These are phyloP conservation scores for Bothrops jararaca DNA, from an alignment of 2,113 vertebrate species.

Conservation along the genomic window DNA sequence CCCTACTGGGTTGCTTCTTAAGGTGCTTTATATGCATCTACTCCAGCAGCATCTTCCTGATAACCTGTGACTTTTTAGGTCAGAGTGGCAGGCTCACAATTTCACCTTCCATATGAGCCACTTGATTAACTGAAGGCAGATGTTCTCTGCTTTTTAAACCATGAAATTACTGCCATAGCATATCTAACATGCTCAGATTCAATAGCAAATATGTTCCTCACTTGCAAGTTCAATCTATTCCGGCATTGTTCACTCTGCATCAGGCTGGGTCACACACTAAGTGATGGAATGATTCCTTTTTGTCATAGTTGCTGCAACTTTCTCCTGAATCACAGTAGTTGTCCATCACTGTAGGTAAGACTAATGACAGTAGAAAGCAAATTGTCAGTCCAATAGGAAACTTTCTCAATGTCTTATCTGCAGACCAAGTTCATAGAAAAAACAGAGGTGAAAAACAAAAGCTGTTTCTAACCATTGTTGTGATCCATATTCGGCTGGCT, in stretches of 20 bases:
- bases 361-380: neutral
- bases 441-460: neutral
- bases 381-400: neutral
- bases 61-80: neutral
- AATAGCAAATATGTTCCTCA: neutral
- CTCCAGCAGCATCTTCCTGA: neutral
- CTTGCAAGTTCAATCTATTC: neutral
- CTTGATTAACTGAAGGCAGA: neutral
- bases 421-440: neutral
- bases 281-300: neutral
- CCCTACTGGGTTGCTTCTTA: too few species aligned
- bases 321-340: neutral
- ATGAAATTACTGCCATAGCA: neutral
- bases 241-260: neutral
- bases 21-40: too few species aligned
- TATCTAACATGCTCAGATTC: neutral
- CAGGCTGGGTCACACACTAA: neutral
- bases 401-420: neutral
- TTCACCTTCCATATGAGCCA: neutral
- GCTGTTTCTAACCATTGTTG: neutral
- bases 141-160: neutral
- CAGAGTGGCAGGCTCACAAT: neutral
- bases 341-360: neutral
- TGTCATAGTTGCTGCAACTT: neutral
- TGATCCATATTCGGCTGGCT: neutral